Conservation (phyloP, 2,888 invertebrate species). For the Mimumesa dahlbomi region DNA sequence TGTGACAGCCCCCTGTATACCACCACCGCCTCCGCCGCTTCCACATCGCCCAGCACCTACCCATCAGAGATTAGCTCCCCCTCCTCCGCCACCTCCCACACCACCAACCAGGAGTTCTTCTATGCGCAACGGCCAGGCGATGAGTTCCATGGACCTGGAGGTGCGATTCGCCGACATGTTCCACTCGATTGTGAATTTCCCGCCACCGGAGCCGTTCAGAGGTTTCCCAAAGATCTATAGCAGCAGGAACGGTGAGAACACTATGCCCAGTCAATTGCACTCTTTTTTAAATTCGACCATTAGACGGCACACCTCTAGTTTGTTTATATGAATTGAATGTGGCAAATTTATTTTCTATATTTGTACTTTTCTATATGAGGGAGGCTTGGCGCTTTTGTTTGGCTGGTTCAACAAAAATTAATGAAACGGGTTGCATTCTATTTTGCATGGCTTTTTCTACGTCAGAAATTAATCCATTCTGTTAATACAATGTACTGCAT, state of each 20-base stretch:
- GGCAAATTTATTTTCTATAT: too few relatives aligned
- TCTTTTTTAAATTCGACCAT: constrained; percentile 22
- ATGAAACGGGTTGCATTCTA: too few relatives aligned
- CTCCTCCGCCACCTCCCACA: constrained; percentile 78
- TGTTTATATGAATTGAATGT: constrained; percentile 25
- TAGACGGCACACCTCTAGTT: constrained; percentile 29
- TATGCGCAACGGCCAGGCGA: constrained; percentile 78
- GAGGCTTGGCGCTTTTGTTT: constrained; percentile 18
- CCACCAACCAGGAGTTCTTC: constrained; percentile 81
- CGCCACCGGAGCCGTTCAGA: constrained; percentile 86
- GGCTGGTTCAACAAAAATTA: background rate
- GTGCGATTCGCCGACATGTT: constrained; percentile 86
- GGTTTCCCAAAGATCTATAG: constrained; percentile 86
- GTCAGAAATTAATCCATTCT: background rate
- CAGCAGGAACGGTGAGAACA: constrained; percentile 83
- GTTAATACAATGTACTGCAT: background rate
- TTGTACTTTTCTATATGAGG: background rate
- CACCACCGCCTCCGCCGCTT: constrained; percentile 77
- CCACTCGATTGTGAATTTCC: constrained; percentile 84
- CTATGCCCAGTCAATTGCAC: background rate
- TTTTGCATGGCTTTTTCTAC: constrained; percentile 6
- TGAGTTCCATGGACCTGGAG: constrained; percentile 84
- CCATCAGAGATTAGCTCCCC: constrained; percentile 68
- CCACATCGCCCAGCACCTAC: constrained; percentile 71
- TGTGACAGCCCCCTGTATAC: constrained; percentile 75